Conservation (phyloP, 2,888 invertebrate genomes). For the Drosophila paramelanica region DNA sequence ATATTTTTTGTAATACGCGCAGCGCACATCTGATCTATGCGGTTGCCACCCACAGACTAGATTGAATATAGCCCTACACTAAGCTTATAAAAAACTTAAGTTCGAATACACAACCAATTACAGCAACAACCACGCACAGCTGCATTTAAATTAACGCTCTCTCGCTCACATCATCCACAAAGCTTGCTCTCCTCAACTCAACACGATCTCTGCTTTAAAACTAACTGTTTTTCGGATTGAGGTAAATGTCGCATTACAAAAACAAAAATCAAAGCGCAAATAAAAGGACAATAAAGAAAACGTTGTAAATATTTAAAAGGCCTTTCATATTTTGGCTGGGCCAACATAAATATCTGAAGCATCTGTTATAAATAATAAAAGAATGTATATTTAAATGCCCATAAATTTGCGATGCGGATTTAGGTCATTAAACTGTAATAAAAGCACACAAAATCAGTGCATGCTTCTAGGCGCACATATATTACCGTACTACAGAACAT, state of each 20-base stretch:
- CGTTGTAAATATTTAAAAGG: constrained; percentile 60
- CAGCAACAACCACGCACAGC: too few relatives aligned
- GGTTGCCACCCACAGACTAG: neutral
- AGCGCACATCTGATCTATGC: neutral
- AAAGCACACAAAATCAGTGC: constrained; percentile 74
- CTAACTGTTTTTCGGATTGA: neutral
- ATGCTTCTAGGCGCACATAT: constrained; percentile 72
- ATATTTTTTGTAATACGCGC: too few relatives aligned
- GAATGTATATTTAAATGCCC: constrained; percentile 70
- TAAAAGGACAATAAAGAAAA: constrained; percentile 23
- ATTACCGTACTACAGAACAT: constrained; percentile 15
- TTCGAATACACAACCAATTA: neutral
- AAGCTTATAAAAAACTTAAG: neutral
- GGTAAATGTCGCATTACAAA: constrained; percentile 19
- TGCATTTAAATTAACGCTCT: too few relatives aligned
- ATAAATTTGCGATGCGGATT: constrained; percentile 74
- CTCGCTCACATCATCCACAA: too few relatives aligned
- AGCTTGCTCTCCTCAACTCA: too few relatives aligned
- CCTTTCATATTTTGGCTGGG: constrained; percentile 42
- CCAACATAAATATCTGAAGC: constrained; percentile 58
- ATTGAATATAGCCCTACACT: neutral
- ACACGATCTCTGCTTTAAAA: neutral
- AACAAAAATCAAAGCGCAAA: neutral
- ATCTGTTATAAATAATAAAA: constrained; percentile 76
- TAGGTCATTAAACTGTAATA: constrained; percentile 74